Evolutionary conservation across 2,113 vertebrate species (phyloP), one percentile per base, ranked within the genome.

Genomic region (Condylura cristata): DNA sequence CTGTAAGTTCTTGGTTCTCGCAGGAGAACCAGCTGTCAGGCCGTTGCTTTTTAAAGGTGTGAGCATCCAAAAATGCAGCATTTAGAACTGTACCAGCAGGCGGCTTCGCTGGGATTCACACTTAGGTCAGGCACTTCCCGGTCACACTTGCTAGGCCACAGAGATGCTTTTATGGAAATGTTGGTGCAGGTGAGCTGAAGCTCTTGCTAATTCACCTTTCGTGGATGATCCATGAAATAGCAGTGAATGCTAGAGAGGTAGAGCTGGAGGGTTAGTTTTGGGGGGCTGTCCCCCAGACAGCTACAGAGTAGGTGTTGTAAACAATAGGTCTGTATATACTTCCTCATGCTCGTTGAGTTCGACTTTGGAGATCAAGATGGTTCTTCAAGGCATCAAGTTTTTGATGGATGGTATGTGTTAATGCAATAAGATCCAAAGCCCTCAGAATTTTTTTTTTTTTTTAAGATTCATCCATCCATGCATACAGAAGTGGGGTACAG

Each of bases 161-260:
- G 76, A 71, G 84, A 56, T 95, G 53, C 74, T 72, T 84, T 84
- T 75, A 92, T 71, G 12, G 60, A 85, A 86, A 48, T 80, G 56
- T 41, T 71, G 39, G 56, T 30, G 2, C 12, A 20, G 22, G 74
- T n/a, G 16, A 66, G 75, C 65, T 56, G 72, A 79, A 2, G 86
- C 48, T 22, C 79, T 72, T 18, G 51, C 61, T 34, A 61, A 16
- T 9, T 24, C 16, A 68, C 16, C 34, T 22, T 22, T 87, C 51
- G 8, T 6, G 90, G 34, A 39, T 76, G 75, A 74, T 32, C 71
- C 53, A 3, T 37, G n/a, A 24, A 68, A 26, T 20, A 24, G 16
- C n/a, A 39, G 17, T 44, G 70, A 61, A n/a, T 44, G 4, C 24
- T 68, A 41, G 37, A 28, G 58, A 18, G 58, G 8, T 14, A 65